Evolutionary conservation across 2,888 invertebrate genomes (phyloP), one percentile per base, ranked within the genome.

Genomic region (Orthonevra nobilis): DNA sequence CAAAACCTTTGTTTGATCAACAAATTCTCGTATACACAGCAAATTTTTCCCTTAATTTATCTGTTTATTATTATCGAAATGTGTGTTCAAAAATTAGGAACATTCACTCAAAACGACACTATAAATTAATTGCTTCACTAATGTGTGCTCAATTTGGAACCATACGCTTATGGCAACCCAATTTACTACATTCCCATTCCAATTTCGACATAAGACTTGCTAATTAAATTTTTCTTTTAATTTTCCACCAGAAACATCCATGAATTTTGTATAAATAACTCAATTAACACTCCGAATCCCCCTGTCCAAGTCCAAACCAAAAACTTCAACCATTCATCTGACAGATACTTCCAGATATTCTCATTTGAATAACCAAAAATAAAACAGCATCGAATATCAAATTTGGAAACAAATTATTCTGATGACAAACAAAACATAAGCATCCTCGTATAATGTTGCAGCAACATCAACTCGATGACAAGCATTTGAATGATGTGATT

Each of bases 391-490:
- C 0, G 2, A 68, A 56, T 26, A 32, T 19, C 7, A 34, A 15
- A 68, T 26, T 20, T 17, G 7, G 5, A 26, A 72, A 72, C 64
- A 54, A 77, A 79, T 79, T 68, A 56, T 28, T 50, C 4, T 50
- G 79, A 36, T 79, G 79, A 79, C 79, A 79, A 61, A 20, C 36
- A 23, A 20, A 46, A 42, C 70, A 46, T 66, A 52, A n/a, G n/a
- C n/a, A n/a, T n/a, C n/a, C 28, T 44, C 7, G 14, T 14, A 64
- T n/a, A 64, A 79, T 79, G 79, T 73, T 79, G 73, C 73, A 48
- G 66, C 79, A 79, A 79, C 79, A 73, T 70, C 38, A 26, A 38
- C 26, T 10, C 58, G 73, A 42, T 73, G 73, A 74, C 68, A 74
- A 74, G 61, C 46, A 72, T 72, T 44, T 50, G 64, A 70, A 54